Base-by-base conservation (phyloP, 2,888 invertebrate genomes). In the Galerucella nymphaeae region DNA sequence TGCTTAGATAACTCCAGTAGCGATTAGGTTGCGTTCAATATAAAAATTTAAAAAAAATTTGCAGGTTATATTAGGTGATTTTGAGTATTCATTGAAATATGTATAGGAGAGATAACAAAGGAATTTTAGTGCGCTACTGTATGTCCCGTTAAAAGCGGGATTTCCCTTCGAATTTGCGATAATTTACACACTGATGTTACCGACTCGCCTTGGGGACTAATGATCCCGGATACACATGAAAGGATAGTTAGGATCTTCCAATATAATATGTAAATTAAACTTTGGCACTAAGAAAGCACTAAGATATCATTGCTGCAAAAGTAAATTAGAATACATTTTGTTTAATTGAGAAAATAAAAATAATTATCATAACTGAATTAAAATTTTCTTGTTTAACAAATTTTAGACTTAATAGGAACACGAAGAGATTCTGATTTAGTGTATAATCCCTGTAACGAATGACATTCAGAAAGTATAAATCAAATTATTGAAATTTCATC, bases 401-500 rank as follows among this genome's bases (percentile, higher is more conserved):
- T n/a, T n/a, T n/a, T n/a, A n/a, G n/a, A n/a, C n/a, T n/a, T n/a
- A n/a, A n/a, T n/a, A n/a, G n/a, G n/a, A n/a, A n/a, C n/a, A n/a
- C n/a, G n/a, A n/a, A n/a, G n/a, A n/a, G n/a, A n/a, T n/a, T n/a
- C n/a, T n/a, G n/a, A n/a, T n/a, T n/a, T n/a, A n/a, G n/a, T n/a
- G n/a, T n/a, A n/a, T n/a, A n/a, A n/a, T n/a, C n/a, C n/a, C n/a
- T n/a, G n/a, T n/a, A 57, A 38, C 57, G 50, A 57, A 66, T 57
- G 57, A 66, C 16, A 57, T 57, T 66, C 38, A 57, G n/a, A 42
- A 42, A 41, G 38, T n/a, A n/a, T 50, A 58, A 66, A 66, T 66
- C 42, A 58, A n/a, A 57, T 57, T 57, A 57, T 66, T n/a, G 58
- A 58, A 66, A 45, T 58, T 66, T 42, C 20, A 57, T 20, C 20